Evolutionary conservation across 2,888 invertebrate genomes (phyloP).

Genomic region (Caenorhabditis drosophilae): DNA sequence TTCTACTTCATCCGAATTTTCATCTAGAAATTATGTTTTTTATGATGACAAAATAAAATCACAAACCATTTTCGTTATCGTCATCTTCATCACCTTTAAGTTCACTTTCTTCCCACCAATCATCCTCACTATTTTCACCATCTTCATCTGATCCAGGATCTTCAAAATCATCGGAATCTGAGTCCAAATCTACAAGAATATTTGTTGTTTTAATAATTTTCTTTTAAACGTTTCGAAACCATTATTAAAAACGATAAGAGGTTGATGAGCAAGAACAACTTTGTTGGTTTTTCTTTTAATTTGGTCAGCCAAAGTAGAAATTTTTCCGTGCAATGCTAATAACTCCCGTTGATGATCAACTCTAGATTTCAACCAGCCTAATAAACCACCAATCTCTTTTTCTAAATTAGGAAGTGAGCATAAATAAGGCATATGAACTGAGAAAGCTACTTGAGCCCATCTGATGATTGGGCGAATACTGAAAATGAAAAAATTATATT

Average conservation of each 20-base stretch:
- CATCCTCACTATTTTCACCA: constrained; percentile 37
- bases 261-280: constrained; percentile 30
- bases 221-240: constrained; percentile 13
- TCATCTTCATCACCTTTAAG: constrained; percentile 33
- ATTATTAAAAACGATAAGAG: constrained; percentile 36
- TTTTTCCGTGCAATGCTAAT: constrained; percentile 31
- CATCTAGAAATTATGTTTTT: constrained; percentile 3
- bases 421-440: constrained; percentile 41
- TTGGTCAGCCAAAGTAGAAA: constrained; percentile 38
- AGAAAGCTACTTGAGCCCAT: constrained; percentile 41
- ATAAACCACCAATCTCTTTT: constrained; percentile 24
- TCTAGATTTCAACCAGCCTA: constrained; percentile 19
- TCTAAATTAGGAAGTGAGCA: constrained; percentile 34
- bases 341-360: constrained; percentile 26
- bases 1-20: no score
- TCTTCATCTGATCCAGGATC: constrained; percentile 32
- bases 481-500: constrained; percentile 8
- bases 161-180: constrained; percentile 39
- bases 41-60: background rate
- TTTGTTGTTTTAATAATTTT: no score
- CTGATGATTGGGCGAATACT: constrained; percentile 45
- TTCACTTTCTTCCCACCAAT: constrained; percentile 40
- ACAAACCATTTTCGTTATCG: constrained; percentile 14
- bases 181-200: constrained; percentile 26
- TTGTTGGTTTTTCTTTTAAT: constrained; percentile 36